Evolutionary conservation across 2,888 invertebrate genomes (phyloP).

Genomic region (Ormyrus rosae): DNA sequence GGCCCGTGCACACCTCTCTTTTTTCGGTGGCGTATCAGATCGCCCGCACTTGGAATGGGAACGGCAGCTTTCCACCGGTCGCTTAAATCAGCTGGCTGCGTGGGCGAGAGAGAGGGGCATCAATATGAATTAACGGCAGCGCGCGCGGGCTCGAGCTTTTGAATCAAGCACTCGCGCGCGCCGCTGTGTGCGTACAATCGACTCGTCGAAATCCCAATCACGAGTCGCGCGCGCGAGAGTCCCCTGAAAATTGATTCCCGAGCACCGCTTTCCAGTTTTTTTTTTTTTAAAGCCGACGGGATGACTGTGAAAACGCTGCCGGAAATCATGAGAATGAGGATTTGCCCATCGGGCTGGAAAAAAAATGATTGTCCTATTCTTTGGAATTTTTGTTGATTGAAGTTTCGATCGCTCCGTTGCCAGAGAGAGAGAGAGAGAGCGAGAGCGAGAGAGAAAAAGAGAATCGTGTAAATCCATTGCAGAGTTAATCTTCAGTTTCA

Average conservation of each 20-base stretch:
- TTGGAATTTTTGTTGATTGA: conserved; percentile 1
- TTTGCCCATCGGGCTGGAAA: not conserved
- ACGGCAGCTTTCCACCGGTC: no score
- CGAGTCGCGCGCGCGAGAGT: conserved; percentile 16
- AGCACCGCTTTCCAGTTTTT: not conserved
- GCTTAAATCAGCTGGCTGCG: no score
- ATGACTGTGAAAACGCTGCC: not conserved
- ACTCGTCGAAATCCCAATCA: conserved; percentile 45
- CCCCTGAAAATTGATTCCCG: conserved; percentile 40
- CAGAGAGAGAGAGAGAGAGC: no score
- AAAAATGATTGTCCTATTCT: not conserved
- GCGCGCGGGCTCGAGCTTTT: conserved; percentile 31
- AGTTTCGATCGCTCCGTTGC: no score
- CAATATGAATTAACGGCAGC: conserved; percentile 41
- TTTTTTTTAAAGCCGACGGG: not conserved
- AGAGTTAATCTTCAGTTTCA: not conserved
- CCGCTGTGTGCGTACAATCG: conserved; percentile 36
- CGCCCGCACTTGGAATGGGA: no score
- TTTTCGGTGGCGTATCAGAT: no score
- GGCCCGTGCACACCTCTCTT: no score
- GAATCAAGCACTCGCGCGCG: conserved; percentile 7
- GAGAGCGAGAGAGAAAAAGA: no score
- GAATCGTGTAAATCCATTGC: no score
- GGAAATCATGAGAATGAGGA: conserved; percentile 14
- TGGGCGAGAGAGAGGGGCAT: not conserved